Evolutionary conservation across 2,797 vertebrate species (phyloP).

Genomic region (Artibeus jamaicensis): DNA sequence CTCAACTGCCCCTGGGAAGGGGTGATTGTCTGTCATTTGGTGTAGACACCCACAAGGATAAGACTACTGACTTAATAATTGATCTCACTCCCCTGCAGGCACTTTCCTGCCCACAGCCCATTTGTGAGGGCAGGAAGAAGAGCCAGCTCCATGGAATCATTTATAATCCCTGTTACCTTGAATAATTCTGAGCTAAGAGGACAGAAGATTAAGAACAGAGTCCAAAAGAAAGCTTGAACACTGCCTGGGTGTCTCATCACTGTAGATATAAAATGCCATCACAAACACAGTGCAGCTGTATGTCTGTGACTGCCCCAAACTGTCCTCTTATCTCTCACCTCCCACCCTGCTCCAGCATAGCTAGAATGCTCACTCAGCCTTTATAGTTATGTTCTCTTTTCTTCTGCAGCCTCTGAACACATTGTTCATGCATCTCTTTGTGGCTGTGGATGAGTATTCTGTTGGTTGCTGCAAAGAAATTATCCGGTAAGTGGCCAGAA

Average conservation of each 20-base stretch:
- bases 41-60: constrained; percentile 21
- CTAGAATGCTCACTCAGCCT: not conserved
- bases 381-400: not conserved
- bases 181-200: constrained; percentile 19
- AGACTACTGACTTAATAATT: constrained; percentile 42
- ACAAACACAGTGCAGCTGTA: not conserved
- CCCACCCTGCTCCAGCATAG: not conserved
- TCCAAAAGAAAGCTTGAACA: not conserved
- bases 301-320: not conserved
- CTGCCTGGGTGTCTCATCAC: not conserved
- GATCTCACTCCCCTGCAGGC: constrained; percentile 40
- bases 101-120: not conserved
- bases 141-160: not conserved
- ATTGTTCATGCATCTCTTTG: constrained; percentile 93
- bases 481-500: constrained; percentile 84
- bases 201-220: not conserved
- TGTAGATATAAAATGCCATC: not conserved
- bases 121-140: constrained; percentile 18
- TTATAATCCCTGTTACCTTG: not conserved
- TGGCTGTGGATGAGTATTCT: constrained; percentile 83
- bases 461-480: constrained; percentile 86
- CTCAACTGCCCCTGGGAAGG: constrained; percentile 3
- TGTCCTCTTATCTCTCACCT: not conserved
- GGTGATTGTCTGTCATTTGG: constrained; percentile 44
- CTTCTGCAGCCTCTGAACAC: constrained; percentile 90